These are phyloP conservation scores for zebrafish (Danio rerio) DNA, from an alignment of 2,113 vertebrate genomes.

Conservation along the genomic window DNA sequence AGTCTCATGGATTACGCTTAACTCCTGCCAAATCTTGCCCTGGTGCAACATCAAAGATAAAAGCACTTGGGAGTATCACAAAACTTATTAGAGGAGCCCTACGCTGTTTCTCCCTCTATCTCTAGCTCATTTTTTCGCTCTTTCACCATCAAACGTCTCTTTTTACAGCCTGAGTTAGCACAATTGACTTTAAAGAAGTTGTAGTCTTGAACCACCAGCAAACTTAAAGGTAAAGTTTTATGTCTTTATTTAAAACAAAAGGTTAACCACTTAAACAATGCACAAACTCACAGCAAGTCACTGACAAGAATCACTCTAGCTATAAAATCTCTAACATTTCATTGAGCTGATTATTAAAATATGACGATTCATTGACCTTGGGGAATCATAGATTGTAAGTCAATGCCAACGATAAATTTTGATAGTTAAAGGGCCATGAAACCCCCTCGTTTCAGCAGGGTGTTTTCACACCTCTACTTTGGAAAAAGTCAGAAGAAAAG, in stretches of 20 bases:
- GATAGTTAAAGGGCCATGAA: too few relatives aligned
- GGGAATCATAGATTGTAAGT: too few relatives aligned
- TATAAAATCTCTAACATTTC: background rate
- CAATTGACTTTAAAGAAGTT: slow-evolving; percentile 22
- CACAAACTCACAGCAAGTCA: background rate
- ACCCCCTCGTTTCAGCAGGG: too few relatives aligned
- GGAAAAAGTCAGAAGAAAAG: too few relatives aligned
- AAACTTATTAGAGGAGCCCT: slow-evolving; percentile 77
- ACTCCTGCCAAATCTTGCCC: slow-evolving; percentile 74
- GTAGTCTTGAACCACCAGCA: background rate
- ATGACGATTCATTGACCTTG: background rate
- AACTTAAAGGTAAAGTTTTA: slow-evolving; percentile 44
- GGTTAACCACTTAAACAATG: slow-evolving; percentile 1
- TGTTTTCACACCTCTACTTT: too few relatives aligned
- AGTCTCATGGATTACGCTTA: slow-evolving; percentile 75
- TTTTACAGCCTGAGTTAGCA: slow-evolving; percentile 32
- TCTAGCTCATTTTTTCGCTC: slow-evolving; percentile 1
- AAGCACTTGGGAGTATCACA: slow-evolving; percentile 72
- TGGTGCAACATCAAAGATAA: slow-evolving; percentile 76
- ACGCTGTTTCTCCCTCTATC: slow-evolving; percentile 44
- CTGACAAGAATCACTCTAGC: background rate
- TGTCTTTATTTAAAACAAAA: slow-evolving; percentile 30
- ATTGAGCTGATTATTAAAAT: background rate
- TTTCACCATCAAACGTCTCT: slow-evolving; percentile 22
- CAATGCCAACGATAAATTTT: too few relatives aligned